phyloP scores from a whole-genome alignment of 2,113 vertebrate species.

The Stegostoma tigrinum region DNA sequence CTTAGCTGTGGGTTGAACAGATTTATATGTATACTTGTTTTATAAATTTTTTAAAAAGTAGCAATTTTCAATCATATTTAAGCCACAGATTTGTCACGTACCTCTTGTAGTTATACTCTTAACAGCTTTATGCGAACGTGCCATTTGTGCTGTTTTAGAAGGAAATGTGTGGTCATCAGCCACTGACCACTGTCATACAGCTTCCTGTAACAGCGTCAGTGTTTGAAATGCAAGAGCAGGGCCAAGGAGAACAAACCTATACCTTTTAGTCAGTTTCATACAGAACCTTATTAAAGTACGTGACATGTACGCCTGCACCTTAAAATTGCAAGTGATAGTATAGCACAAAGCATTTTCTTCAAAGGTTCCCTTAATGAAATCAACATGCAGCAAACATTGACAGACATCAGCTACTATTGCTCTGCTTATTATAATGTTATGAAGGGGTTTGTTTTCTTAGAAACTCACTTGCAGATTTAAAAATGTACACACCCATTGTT shows the following conservation, averaged over 20 bases:
- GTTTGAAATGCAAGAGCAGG: background rate
- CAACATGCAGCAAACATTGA: background rate
- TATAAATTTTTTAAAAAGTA: background rate
- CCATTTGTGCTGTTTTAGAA: background rate
- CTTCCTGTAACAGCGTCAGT: background rate
- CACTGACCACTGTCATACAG: background rate
- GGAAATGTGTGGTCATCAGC: background rate
- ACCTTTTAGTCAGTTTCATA: background rate
- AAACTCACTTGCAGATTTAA: background rate
- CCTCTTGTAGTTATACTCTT: background rate
- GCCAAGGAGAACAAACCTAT: background rate
- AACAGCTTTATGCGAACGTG: background rate
- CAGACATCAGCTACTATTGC: background rate
- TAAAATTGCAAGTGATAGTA: background rate
- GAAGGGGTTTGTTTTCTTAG: slow-evolving; percentile 3
- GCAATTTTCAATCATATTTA: background rate
- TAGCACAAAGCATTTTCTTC: background rate
- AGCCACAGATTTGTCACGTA: background rate
- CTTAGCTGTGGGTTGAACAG: too few species aligned
- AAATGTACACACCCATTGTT: background rate
- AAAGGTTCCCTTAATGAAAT: background rate
- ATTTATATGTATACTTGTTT: background rate
- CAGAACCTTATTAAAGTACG: background rate
- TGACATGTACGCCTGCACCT: background rate
- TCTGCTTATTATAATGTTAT: background rate